These are phyloP conservation scores for Panthera leo DNA, from an alignment of 2,113 vertebrate species.

Conservation along the genomic window DNA sequence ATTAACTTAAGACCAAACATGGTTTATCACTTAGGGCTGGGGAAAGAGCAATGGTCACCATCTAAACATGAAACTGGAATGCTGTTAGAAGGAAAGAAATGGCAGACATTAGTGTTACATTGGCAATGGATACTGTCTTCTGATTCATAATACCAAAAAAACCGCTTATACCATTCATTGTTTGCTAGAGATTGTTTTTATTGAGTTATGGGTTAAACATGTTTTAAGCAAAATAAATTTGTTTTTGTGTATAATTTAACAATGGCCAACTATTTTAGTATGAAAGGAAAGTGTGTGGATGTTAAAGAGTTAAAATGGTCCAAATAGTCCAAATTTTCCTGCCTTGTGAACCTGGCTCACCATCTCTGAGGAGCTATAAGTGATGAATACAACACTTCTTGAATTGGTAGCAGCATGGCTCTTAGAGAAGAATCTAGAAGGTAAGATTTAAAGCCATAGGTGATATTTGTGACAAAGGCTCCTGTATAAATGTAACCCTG, in stretches of 20 bases:
- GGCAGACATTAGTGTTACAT: not conserved
- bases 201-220: not conserved
- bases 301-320: not conserved
- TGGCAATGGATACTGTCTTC: not conserved
- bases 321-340: not conserved
- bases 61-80: not conserved
- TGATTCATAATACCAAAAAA: not conserved
- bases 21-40: not conserved
- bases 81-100: not conserved
- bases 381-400: not conserved
- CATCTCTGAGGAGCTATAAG: not conserved
- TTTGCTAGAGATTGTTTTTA: not conserved
- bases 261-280: not conserved
- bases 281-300: not conserved
- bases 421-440: not conserved
- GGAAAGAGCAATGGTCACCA: not conserved
- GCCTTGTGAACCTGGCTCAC: not conserved
- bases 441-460: not conserved
- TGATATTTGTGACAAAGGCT: not conserved
- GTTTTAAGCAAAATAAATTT: constrained; percentile 4
- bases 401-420: not conserved
- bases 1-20: not conserved
- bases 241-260: not conserved
- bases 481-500: not conserved
- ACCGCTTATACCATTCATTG: not conserved